A percentile compares a stretch with the other conserved stretches of the same genome.
Evolutionary conservation across 2,113 vertebrate species (phyloP).

Genomic region (Formicarius rufipectus): DNA sequence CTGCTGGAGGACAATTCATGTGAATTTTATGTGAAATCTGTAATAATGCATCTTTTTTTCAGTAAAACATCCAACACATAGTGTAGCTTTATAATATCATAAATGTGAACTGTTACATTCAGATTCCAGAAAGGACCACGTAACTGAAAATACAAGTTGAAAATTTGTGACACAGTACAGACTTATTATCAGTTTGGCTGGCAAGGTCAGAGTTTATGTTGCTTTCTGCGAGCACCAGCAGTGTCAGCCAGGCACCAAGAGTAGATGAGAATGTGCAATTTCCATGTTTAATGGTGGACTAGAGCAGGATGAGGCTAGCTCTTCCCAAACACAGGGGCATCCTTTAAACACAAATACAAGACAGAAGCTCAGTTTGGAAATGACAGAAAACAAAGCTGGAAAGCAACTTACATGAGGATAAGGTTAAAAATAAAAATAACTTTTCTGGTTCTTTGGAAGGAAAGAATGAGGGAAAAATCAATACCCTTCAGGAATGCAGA

Average conservation of each 20-base stretch:
- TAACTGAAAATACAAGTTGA: background rate
- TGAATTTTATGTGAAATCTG: background rate
- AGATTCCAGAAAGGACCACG: background rate
- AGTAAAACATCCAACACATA: background rate
- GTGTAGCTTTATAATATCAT: background rate
- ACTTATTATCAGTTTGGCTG: background rate
- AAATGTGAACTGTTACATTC: background rate
- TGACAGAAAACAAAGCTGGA: background rate
- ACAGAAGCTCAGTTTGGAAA: background rate
- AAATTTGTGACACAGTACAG: background rate
- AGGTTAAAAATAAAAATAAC: background rate
- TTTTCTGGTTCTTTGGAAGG: background rate
- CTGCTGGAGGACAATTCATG: background rate
- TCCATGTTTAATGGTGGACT: background rate
- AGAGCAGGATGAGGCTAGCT: background rate
- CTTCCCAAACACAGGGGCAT: background rate
- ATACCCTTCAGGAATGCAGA: background rate
- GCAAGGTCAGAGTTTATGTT: background rate
- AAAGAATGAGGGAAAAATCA: background rate
- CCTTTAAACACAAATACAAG: background rate
- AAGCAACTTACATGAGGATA: background rate
- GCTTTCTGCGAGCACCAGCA: background rate
- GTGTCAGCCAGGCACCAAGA: background rate
- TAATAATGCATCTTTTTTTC: background rate
- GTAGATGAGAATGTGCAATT: background rate